Base-by-base conservation (phyloP, 2,113 vertebrate species). In the Pelodiscus sinensis region DNA sequence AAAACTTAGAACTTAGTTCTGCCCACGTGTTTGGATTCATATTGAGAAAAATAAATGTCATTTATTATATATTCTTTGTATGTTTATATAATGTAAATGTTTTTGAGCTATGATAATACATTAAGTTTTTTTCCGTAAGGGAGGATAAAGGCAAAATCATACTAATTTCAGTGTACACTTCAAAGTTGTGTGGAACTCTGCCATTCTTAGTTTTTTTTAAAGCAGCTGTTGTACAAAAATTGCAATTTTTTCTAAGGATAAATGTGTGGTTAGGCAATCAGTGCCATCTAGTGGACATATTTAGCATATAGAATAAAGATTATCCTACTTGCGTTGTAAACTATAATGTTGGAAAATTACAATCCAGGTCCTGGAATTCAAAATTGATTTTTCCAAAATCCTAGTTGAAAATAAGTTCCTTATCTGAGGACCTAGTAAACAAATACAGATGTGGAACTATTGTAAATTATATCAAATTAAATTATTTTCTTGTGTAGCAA, bases 201-300 rank as follows among this genome's bases (percentile, higher is more conserved):
- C 38, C 38, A 14, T 35, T 68, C 38, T 11, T 24, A 44, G 5
- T 6, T 50, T 50, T 13, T 77, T 19, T 77, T 44, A 50, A 50
- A 50, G 73, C 38, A 77, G 35, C 38, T 77, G 38, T 0, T 73
- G 82, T 79, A 22, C 14, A 8, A n/a, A 82, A 75, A 5, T 0
- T 58, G 1, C 1, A 2, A 6, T 52, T 12, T 1, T 78, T 84
- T 2, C 52, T 21, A 54, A 82, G 82, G 96, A 90, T 85, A 73
- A 95, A 62, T 35, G 3, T 29, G 83, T 50, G 4, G 1, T 5
- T 81, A 22, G 87, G 27, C 52, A 68, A 6, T 25, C 73, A 91
- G 57, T 86, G 94, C 95, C 97, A 97, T 58, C 97, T 97, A n/a
- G 82, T 90, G 97, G 57, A 83, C 13, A 27, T 24, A 71, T 35